These are phyloP conservation scores for Kobus ellipsiprymnus DNA, from an alignment of 2,113 vertebrate genomes.

Conservation along the genomic window DNA sequence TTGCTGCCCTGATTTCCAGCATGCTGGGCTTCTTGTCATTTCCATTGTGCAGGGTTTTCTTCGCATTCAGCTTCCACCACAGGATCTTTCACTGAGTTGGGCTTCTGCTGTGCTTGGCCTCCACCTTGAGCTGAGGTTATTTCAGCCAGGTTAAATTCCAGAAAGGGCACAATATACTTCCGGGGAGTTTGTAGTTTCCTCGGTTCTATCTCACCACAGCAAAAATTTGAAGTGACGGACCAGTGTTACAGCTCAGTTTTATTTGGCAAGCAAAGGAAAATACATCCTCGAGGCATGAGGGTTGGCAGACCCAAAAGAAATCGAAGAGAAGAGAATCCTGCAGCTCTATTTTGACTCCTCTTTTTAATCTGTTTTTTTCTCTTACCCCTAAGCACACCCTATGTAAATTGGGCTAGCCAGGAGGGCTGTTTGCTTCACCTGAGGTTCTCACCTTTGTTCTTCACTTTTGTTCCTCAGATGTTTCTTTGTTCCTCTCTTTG, in stretches of 20 bases:
- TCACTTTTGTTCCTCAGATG: not conserved
- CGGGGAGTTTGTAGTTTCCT: not conserved
- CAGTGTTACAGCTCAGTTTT: not conserved
- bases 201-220: not conserved
- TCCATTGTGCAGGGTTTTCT: not conserved
- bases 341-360: not conserved
- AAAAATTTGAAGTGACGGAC: not conserved
- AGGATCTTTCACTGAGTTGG: not conserved
- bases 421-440: not conserved
- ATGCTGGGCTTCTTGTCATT: not conserved
- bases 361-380: not conserved
- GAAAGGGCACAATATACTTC: not conserved
- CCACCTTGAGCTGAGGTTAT: not conserved
- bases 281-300: not conserved
- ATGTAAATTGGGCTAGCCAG: not conserved
- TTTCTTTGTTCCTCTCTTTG: not conserved
- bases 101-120: not conserved
- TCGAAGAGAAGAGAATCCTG: accelerated
- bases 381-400: accelerated
- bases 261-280: not conserved
- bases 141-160: not conserved
- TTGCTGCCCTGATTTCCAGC: not conserved
- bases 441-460: not conserved
- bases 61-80: not conserved
- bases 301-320: not conserved